phyloP scores from a whole-genome alignment of 2,888 invertebrate species.

The Ophion obscuratus region DNA sequence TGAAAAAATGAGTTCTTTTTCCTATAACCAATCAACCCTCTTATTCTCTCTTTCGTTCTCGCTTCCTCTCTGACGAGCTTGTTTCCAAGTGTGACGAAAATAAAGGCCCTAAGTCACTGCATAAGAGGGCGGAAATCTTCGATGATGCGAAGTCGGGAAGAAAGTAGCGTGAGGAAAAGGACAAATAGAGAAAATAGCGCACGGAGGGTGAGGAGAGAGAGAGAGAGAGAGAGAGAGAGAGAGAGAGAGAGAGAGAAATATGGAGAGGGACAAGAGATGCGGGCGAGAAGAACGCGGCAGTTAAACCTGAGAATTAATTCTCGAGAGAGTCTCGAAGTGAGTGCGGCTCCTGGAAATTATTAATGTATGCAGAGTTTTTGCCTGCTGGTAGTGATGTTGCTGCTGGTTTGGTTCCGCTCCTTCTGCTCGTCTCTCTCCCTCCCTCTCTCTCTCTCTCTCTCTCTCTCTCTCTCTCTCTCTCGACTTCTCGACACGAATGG shows the following conservation, averaged over 20 bases:
- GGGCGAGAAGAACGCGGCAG: slow-evolving; percentile 54
- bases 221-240: slow-evolving; percentile 14
- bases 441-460: slow-evolving; percentile 33
- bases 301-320: slow-evolving; percentile 71
- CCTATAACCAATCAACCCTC: background rate
- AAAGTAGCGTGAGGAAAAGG: slow-evolving; percentile 48
- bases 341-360: slow-evolving; percentile 76
- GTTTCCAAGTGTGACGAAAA: slow-evolving; percentile 46
- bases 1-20: no score
- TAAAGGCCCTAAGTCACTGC: background rate
- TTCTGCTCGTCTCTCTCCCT: slow-evolving; percentile 73
- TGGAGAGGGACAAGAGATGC: slow-evolving; percentile 17
- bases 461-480: slow-evolving; percentile 12
- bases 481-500: slow-evolving; percentile 31
- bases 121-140: slow-evolving; percentile 44
- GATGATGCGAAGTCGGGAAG: slow-evolving; percentile 60
- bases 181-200: slow-evolving; percentile 7
- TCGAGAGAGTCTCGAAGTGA: slow-evolving; percentile 69
- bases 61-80: slow-evolving; percentile 2
- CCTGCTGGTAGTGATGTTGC: slow-evolving; percentile 69
- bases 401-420: slow-evolving; percentile 64
- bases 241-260: slow-evolving; percentile 40
- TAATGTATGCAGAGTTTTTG: slow-evolving; percentile 81
- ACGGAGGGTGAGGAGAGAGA: background rate
- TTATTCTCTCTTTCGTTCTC: background rate